These are phyloP conservation scores for Syngnathus rostellatus DNA, from an alignment of 2,797 vertebrate species.

Conservation along the genomic window DNA sequence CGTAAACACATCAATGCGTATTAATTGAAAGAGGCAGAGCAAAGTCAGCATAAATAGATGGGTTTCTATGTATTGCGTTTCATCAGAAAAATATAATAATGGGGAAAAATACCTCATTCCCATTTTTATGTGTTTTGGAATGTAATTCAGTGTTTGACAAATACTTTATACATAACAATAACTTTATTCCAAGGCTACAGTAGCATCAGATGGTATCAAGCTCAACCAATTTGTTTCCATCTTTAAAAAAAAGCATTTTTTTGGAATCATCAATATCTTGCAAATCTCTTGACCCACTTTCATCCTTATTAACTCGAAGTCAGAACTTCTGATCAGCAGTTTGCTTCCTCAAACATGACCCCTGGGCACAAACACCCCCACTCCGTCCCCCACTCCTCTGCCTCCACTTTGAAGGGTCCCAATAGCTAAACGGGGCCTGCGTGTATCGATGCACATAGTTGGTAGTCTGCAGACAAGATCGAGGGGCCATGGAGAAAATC, in stretches of 20 bases:
- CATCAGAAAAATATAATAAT: not conserved
- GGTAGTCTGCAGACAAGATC: constrained; percentile 59
- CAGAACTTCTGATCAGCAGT: constrained; percentile 33
- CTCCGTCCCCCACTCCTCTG: constrained; percentile 1
- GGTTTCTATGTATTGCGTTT: not conserved
- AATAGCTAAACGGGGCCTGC: constrained; percentile 57
- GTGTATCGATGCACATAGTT: constrained; percentile 61
- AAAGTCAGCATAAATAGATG: not conserved
- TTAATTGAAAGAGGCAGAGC: not conserved
- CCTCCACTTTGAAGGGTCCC: constrained; percentile 56
- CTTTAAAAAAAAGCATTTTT: not conserved
- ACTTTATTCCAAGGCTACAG: not conserved
- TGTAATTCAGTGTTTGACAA: not conserved
- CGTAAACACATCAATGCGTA: not conserved
- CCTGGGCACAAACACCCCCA: constrained; percentile 40
- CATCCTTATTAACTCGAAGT: constrained; percentile 21
- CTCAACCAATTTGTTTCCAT: not conserved
- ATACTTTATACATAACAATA: not conserved
- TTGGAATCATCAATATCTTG: not conserved
- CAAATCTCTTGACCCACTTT: constrained; percentile 8
- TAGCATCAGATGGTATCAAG: not conserved
- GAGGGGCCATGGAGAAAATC: constrained; percentile 59
- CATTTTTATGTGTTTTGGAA: not conserved
- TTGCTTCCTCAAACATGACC: constrained; percentile 44
- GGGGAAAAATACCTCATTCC: not conserved